Evolutionary conservation across 1,140 invertebrate species (phyloP).

Genomic region (Leptinotarsa texana): DNA sequence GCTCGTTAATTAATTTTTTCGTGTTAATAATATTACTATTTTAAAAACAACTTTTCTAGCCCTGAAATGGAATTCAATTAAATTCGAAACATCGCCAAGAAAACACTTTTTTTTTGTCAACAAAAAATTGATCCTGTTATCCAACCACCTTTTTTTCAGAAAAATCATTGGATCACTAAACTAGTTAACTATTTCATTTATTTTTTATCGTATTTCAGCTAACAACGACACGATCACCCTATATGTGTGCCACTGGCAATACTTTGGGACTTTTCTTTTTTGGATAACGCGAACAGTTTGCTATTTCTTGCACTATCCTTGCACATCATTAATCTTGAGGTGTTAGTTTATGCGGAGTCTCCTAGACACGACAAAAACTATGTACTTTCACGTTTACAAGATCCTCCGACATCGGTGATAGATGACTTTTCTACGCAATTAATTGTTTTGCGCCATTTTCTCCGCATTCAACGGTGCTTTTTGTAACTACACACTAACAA

Average conservation of each 20-base stretch:
- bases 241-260: not conserved
- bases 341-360: not conserved
- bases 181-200: not conserved
- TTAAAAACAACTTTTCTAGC: too few relatives aligned
- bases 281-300: not conserved
- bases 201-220: not conserved
- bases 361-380: not conserved
- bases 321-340: slow-evolving; percentile 6
- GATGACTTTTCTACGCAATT: not conserved
- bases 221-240: too few relatives aligned
- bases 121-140: not conserved
- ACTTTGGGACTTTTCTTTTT: not conserved
- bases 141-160: not conserved
- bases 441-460: not conserved
- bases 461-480: too few relatives aligned
- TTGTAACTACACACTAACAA: too few relatives aligned
- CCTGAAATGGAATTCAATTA: too few relatives aligned
- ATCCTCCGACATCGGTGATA: not conserved
- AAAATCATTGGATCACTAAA: not conserved
- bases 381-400: slow-evolving; percentile 1
- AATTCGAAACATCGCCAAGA: too few relatives aligned
- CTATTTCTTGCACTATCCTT: not conserved
- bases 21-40: not conserved
- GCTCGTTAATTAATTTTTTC: not conserved
- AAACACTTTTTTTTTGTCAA: not conserved